phyloP scores from a whole-genome alignment of 1,140 invertebrate species.

The Rhopalosiphum padi region DNA sequence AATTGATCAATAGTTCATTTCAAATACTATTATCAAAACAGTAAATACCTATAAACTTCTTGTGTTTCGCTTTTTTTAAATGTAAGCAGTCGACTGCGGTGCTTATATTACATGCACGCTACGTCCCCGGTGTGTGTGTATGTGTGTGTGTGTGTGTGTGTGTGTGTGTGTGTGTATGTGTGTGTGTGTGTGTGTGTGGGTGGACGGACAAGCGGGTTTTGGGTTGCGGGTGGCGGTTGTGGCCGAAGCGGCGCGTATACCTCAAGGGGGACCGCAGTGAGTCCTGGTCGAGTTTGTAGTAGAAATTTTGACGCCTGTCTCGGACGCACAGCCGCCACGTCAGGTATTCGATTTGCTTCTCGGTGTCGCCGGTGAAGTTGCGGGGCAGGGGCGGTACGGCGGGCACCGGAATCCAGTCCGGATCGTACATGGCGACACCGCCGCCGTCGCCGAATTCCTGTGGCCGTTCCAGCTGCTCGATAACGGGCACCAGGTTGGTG shows the following conservation, averaged over 20 bases:
- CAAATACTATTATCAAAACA: neutral
- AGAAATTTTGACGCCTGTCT: conserved; percentile 59
- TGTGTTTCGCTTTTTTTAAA: too few relatives aligned
- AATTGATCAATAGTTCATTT: neutral
- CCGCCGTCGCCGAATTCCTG: neutral
- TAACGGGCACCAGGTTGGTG: conserved; percentile 57
- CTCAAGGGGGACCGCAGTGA: conserved; percentile 4
- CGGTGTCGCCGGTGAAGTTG: neutral
- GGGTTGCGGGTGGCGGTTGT: neutral
- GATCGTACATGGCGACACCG: conserved; percentile 57
- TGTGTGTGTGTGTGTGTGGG: neutral
- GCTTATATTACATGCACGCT: neutral
- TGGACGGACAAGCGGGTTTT: neutral
- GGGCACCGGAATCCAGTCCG: conserved; percentile 59
- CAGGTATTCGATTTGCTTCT: conserved; percentile 59
- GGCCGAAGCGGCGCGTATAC: conserved; percentile 16
- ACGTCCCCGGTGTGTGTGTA: too few relatives aligned
- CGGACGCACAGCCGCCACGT: conserved; percentile 59
- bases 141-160: neutral
- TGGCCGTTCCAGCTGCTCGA: conserved; percentile 57
- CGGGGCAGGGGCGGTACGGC: conserved; percentile 53
- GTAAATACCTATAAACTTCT: too few relatives aligned
- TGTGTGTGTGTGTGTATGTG: neutral
- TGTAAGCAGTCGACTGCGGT: too few relatives aligned
- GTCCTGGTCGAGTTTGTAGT: conserved; percentile 58